Percentiles rank a stretch among this genome's conserved stretches.
These are phyloP conservation scores for Hippoglossus hippoglossus DNA, from an alignment of 2,797 vertebrate species.

Conservation along the genomic window DNA sequence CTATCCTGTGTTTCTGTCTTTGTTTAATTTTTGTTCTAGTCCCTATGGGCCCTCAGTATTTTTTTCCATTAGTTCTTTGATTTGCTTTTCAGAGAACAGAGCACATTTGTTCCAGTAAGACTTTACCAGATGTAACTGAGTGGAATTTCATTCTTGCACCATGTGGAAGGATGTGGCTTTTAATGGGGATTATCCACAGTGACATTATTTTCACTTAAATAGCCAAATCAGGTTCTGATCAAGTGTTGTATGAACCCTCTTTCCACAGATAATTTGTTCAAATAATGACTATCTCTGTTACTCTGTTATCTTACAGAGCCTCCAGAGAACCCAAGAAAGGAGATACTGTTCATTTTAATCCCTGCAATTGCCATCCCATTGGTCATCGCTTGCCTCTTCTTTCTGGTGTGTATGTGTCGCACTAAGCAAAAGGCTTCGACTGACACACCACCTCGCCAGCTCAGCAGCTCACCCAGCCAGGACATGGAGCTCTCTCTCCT, in stretches of 20 bases:
- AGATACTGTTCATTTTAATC: slow-evolving; percentile 95
- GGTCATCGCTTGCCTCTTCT: slow-evolving; percentile 96
- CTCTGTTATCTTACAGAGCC: slow-evolving; percentile 80
- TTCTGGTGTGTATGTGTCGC: slow-evolving; percentile 95
- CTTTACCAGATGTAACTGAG: neutral
- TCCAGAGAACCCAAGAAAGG: slow-evolving; percentile 91
- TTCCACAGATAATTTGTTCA: neutral
- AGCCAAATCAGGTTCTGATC: too few species aligned
- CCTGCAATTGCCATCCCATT: slow-evolving; percentile 94
- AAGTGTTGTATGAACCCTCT: neutral
- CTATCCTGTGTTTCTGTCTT: neutral
- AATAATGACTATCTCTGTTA: neutral
- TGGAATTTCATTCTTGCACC: neutral
- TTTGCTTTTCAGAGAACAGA: slow-evolving; percentile 5
- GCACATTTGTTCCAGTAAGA: neutral
- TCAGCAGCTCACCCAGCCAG: slow-evolving; percentile 89
- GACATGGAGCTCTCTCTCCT: slow-evolving; percentile 95
- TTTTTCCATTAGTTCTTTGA: neutral
- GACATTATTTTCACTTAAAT: neutral
- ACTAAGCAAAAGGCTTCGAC: slow-evolving; percentile 92
- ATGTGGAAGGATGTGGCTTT: neutral
- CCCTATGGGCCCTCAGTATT: neutral
- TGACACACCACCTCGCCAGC: slow-evolving; percentile 87
- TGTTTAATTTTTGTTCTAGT: neutral
- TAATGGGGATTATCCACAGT: neutral